Base-by-base conservation (phyloP, 2,113 vertebrate species). In the Dicrurus megarhynchus region DNA sequence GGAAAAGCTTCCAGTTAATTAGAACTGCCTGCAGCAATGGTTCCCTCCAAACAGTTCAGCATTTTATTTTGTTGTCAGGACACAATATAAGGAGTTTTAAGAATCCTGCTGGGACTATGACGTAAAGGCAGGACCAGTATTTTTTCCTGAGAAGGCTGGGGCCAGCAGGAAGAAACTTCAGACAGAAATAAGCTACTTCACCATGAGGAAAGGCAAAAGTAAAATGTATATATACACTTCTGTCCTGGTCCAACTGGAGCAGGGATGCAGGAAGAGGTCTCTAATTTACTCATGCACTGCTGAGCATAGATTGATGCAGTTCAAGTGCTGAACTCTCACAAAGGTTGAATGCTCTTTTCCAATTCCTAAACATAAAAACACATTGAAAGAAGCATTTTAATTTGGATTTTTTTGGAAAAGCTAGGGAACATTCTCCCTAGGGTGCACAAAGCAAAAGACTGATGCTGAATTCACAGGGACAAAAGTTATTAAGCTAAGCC, bases 31-130 rank as follows among this genome's bases (percentile, higher is more conserved):
- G 67, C 84, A 90, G 89, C 87, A 74, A 69, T 9, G 33, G 33
- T 20, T 57, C 47, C 73, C 78, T 87, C 74, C 87, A 82, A 84
- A 73, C 35, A 87, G 41, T 77, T 87, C 42, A 82, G 75, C 76
- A 22, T 70, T 93, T 92, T 83, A 65, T 91, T 95, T 69, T 90
- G 79, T 81, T 89, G 88, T 93, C 88, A 93, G 80, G 79, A 84
- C 74, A 92, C 69, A 81, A 63, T 32, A 78, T 74, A 77, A 85
- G 69, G 70, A 88, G 82, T 60, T 93, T 87, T 68, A 89, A 90
- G 77, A 92, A 68, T 80, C 90, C 74, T 91, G 84, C 84, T 75
- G 80, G 92, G 93, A 87, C 65, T 39, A 9, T 65, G 92, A 91
- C 6, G 6, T 87, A 85, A 86, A 90, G 68, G 71, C 77, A 95